Evolutionary conservation across 2,797 vertebrate species (phyloP), one percentile per base, ranked within the genome.

Genomic region (Gallinago nigripennis): DNA sequence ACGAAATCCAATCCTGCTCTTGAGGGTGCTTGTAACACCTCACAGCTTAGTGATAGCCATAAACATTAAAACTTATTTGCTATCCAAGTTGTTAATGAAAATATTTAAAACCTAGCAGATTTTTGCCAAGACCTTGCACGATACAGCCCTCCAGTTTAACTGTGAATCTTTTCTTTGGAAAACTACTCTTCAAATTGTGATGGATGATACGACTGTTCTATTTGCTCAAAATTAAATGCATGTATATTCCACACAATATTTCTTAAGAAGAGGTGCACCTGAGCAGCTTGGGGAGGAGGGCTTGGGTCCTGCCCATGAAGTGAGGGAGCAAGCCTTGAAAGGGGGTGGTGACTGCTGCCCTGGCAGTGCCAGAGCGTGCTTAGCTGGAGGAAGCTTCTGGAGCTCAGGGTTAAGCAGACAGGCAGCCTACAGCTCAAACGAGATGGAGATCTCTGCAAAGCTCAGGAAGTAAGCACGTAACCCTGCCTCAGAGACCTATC

Each of bases 171-270:
- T 57, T 43, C 31, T 78, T 51, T 81, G 72, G 50, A 46, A 37
- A 69, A 1, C 31, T 64, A 13, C 64, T 85, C 45, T 60, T 89
- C 25, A 45, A 3, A 33, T 77, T 30, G 16, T 9, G 5, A 33
- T 56, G 30, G 24, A 18, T 24, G 20, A 27, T 72, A 13, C 6
- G 70, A 33, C 35, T 54, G 8, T 37, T 77, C 54, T n/a, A 14
- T 71, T 41, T 25, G 23, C 31, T 86, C 9, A 30, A 58, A 83
- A 50, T 60, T 24, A 80, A 35, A 61, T 28, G 15, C 8, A 19
- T 0, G 0, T 43, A 3, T 68, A 10, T 75, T 58, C 41, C 45
- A 3, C 3, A 3, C 23, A 18, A 1, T 50, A 11, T 75, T 81
- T 71, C 33, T 83, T 81, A 25, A 66, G 28, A 53, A 68, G 60